Evolutionary conservation across 2,113 vertebrate species (phyloP).

Genomic region (Oxyura jamaicensis): DNA sequence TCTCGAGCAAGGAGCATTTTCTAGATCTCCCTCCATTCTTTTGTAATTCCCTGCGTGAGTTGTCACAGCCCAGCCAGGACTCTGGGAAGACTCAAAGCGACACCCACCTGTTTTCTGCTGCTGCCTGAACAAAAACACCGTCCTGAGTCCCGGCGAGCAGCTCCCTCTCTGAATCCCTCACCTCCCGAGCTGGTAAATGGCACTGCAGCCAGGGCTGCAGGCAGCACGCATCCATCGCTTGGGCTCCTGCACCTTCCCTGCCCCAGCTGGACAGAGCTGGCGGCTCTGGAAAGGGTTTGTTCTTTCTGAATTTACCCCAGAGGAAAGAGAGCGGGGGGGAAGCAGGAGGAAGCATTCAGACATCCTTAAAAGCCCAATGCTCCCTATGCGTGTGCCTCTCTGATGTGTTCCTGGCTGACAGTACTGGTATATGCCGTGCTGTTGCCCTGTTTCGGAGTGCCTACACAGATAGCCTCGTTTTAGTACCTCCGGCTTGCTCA

Average conservation of each 20-base stretch:
- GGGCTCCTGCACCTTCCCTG: not conserved
- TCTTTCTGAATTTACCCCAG: not conserved
- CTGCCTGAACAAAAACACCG: not conserved
- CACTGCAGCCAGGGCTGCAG: not conserved
- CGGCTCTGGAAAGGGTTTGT: not conserved
- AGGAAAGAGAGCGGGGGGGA: not conserved
- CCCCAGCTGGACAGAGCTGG: not conserved
- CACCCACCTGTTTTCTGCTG: not conserved
- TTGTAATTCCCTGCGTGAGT: not conserved
- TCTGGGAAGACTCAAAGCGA: not conserved
- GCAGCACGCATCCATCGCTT: not conserved
- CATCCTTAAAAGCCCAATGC: not conserved
- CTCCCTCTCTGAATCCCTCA: not conserved
- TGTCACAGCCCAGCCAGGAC: conserved; percentile 32
- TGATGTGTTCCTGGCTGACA: not conserved
- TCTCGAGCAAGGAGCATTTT: conserved; percentile 31
- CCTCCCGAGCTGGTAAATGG: not conserved
- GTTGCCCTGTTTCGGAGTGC: not conserved
- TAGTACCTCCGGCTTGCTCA: not conserved
- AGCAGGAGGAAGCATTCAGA: not conserved
- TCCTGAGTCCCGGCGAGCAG: not conserved
- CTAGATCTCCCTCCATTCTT: conserved; percentile 17
- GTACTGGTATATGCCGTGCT: not conserved
- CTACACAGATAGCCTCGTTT: conserved; percentile 11
- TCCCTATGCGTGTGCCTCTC: not conserved